Evolutionary conservation across 1,140 invertebrate species (phyloP).

Genomic region (Diprion similis): DNA sequence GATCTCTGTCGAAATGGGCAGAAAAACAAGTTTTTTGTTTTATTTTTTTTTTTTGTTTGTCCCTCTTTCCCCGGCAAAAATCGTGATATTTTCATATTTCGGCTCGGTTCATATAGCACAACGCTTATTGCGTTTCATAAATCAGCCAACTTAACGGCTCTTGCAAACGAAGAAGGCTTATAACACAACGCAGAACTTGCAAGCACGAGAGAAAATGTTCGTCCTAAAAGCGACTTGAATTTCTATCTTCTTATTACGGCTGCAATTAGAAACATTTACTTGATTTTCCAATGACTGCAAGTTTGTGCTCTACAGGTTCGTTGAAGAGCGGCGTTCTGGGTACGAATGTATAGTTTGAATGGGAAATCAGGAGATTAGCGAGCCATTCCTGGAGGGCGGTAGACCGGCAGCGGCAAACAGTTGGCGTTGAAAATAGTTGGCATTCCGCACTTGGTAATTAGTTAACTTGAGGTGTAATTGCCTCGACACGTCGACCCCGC

Average conservation of each 20-base stretch:
- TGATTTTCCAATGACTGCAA: no score
- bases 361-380: constrained; percentile 7
- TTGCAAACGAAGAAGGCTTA: no score
- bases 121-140: no score
- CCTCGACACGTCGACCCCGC: neutral
- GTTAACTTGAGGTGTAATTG: neutral
- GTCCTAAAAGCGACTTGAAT: no score
- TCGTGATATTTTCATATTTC: constrained; percentile 1
- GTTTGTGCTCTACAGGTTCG: no score
- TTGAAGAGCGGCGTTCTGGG: no score
- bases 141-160: no score
- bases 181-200: no score
- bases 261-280: no score
- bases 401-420: neutral
- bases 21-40: neutral
- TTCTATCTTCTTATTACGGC: no score
- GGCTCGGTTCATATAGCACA: neutral
- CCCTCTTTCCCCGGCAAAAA: neutral
- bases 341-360: neutral
- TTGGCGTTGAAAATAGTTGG: constrained; percentile 5
- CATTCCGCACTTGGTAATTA: constrained; percentile 4
- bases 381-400: neutral
- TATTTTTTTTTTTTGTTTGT: neutral
- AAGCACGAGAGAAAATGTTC: no score
- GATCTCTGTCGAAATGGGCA: constrained; percentile 1